Base-by-base conservation (phyloP, 2,888 invertebrate species). In the Agapetus fuscipes region DNA sequence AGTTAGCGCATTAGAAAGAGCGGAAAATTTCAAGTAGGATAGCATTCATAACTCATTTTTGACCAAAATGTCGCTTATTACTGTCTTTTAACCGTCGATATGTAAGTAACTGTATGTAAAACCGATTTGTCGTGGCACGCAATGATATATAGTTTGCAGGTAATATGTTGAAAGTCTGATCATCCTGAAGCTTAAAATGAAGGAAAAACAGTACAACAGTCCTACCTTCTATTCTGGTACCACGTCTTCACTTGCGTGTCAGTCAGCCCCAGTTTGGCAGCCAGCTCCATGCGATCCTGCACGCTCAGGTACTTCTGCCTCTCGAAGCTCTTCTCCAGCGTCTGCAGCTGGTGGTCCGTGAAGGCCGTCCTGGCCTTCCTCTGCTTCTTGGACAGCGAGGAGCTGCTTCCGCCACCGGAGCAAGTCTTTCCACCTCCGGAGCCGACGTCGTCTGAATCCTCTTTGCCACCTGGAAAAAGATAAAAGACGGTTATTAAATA, bases 191-290 rank as follows among this genome's bases (percentile, higher is more conserved):
- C n/a, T n/a, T n/a, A n/a, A n/a, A n/a, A n/a, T n/a, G n/a, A n/a
- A n/a, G n/a, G n/a, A n/a, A n/a, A n/a, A n/a, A n/a, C n/a, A n/a
- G n/a, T n/a, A n/a, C n/a, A n/a, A n/a, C n/a, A 6, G 7, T 30
- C 39, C n/a, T 13, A 93, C 95, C 96, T 81, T 74, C 97, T 75
- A 61, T 97, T 97, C 66, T 97, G 96, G 66, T 97, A 97, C 97
- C 98, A 98, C 54, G 98, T 98, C 68, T 98, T 98, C 60, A 98
- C 97, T 74, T 99, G 98, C 35, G 97, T 98, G 66, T 98, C 98
- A 29, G 93, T 94, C 41, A 98, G 76, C 54, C 91, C 89, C 53
- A 98, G 72, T 67, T 91, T 90, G 42, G 93, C 88, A 1, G 98
- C 97, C 54, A 98, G 69, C 66, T 98, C 97, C 91, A 97, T 94